These are phyloP conservation scores for Telmatochromis sp. DNA, from an alignment of 2,113 vertebrate genomes.

Conservation along the genomic window DNA sequence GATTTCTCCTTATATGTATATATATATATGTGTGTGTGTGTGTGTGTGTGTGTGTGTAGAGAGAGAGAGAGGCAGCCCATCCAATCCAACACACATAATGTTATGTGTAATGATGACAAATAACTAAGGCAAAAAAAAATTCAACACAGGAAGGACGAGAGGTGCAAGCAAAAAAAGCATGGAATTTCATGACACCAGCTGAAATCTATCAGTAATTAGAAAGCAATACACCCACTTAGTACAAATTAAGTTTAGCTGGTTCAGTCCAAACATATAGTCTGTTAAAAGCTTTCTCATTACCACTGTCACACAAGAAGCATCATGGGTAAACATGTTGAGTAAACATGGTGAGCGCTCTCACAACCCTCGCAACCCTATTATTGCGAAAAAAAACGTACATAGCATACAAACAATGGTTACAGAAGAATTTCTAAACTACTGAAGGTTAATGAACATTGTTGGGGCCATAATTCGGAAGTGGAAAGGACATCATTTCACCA, in stretches of 20 bases:
- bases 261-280: not conserved
- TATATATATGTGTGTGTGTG: accelerated
- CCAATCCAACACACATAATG: not conserved
- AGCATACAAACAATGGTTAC: not conserved
- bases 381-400: not conserved
- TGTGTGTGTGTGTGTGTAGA: not conserved
- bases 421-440: not conserved
- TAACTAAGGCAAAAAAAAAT: not conserved
- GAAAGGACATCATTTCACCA: not conserved
- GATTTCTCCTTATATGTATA: not conserved
- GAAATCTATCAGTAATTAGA: not conserved
- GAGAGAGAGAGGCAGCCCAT: not conserved
- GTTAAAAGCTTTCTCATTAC: not conserved
- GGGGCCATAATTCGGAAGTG: not conserved
- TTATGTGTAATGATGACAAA: not conserved
- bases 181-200: not conserved
- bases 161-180: not conserved
- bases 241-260: not conserved
- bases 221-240: not conserved
- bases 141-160: not conserved
- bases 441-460: not conserved
- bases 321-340: not conserved
- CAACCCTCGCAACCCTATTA: not conserved
- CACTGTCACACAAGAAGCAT: not conserved
- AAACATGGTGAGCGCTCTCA: not conserved